Percentiles rank a stretch among this genome's conserved stretches.
Conservation (phyloP, 92 coral and sea anemone species). For the Metridium senile region DNA sequence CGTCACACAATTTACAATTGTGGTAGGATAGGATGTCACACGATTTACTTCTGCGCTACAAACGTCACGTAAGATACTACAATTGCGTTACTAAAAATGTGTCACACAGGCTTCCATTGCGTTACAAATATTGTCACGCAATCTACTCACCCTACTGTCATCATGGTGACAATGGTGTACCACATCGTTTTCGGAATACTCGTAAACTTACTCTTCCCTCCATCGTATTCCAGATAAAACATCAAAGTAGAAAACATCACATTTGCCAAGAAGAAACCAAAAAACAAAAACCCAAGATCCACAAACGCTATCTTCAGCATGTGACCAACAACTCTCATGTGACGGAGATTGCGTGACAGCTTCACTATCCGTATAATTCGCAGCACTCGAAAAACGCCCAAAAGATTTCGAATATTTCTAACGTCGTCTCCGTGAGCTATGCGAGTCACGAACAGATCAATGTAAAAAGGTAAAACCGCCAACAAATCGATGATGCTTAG, state of each 20-base stretch:
- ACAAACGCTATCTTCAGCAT: conserved; percentile 76
- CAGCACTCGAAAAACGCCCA: conserved; percentile 76
- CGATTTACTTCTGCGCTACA: too few relatives aligned
- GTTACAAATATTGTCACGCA: not conserved
- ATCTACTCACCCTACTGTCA: conserved; percentile 92
- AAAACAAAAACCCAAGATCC: conserved; percentile 87
- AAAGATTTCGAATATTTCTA: conserved; percentile 54
- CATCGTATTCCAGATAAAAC: conserved; percentile 65
- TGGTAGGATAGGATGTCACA: too few relatives aligned
- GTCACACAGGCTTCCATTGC: not conserved
- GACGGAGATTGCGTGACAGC: conserved; percentile 82
- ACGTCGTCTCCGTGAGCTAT: conserved; percentile 37
- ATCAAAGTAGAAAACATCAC: conserved; percentile 84
- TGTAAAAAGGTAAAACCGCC: conserved; percentile 80
- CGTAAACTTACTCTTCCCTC: conserved; percentile 47
- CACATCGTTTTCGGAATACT: conserved; percentile 95
- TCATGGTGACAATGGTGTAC: conserved; percentile 94
- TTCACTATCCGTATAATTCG: conserved; percentile 83
- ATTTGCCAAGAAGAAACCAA: conserved; percentile 79
- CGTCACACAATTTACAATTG: too few relatives aligned
- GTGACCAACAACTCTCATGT: conserved; percentile 81
- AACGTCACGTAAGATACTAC: too few relatives aligned
- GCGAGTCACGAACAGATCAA: conserved; percentile 50
- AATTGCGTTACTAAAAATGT: too few relatives aligned
- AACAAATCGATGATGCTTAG: conserved; percentile 81